Evolutionary conservation across 2,888 invertebrate genomes (phyloP).

Genomic region (Coelinius sp.): DNA sequence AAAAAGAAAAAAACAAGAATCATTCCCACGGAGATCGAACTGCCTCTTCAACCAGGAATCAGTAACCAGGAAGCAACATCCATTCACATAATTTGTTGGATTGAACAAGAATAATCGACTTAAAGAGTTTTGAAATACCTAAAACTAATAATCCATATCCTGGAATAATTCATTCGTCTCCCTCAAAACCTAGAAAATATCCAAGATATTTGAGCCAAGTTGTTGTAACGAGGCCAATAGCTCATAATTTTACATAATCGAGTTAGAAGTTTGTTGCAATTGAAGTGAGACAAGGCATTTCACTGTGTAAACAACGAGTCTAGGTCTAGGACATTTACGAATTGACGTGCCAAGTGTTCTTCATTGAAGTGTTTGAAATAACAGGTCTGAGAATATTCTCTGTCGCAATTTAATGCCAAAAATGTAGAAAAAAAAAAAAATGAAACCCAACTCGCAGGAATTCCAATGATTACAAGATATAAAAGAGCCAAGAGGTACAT

Average conservation of each 20-base stretch:
- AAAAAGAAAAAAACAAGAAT: background rate
- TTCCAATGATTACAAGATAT: constrained; percentile 18
- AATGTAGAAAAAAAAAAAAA: background rate
- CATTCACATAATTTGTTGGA: background rate
- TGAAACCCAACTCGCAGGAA: background rate
- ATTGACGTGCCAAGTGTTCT: constrained; percentile 13
- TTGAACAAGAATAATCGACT: background rate
- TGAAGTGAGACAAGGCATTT: background rate
- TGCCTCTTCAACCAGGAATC: background rate
- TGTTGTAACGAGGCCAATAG: constrained; percentile 13
- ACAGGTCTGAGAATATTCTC: background rate
- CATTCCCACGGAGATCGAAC: constrained; percentile 10
- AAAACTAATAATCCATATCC: background rate
- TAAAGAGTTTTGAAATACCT: background rate
- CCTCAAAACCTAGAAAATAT: background rate
- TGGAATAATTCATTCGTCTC: background rate
- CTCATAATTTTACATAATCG: constrained; percentile 35
- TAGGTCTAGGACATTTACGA: constrained; percentile 57
- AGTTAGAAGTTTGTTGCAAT: background rate
- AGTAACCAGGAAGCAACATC: constrained; percentile 2
- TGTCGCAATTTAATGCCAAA: constrained; percentile 45
- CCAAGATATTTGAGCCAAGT: background rate
- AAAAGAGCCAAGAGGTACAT: constrained; percentile 11
- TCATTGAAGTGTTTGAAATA: constrained; percentile 42
- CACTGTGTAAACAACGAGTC: constrained; percentile 42